Evolutionary conservation across 2,888 invertebrate genomes (phyloP).

Genomic region (Brenthis daphne): DNA sequence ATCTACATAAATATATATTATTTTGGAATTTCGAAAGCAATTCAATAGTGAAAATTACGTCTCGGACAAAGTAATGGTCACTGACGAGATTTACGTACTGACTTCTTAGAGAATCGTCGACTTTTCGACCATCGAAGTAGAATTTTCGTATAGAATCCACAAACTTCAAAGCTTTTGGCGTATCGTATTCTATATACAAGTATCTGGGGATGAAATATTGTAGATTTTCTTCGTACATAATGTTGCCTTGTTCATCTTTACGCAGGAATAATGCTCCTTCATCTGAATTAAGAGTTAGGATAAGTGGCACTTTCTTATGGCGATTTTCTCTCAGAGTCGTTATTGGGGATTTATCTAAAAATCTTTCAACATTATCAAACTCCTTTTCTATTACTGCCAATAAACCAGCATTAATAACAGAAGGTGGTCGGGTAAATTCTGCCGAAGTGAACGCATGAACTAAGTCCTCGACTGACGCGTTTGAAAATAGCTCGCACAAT

Average conservation of each 20-base stretch:
- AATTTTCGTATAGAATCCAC: conserved; percentile 49
- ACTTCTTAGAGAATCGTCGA: conserved; percentile 44
- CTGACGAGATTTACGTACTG: conserved; percentile 58
- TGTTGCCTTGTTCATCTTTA: conserved; percentile 50
- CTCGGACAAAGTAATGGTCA: conserved; percentile 58
- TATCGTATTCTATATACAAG: conserved; percentile 45
- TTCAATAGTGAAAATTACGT: conserved; percentile 54
- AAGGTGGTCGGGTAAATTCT: conserved; percentile 50
- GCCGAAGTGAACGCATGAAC: conserved; percentile 52
- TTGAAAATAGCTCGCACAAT: conserved; percentile 54
- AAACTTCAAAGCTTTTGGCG: conserved; percentile 43
- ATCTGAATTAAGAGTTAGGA: conserved; percentile 55
- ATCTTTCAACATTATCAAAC: conserved; percentile 56
- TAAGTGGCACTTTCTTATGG: conserved; percentile 56
- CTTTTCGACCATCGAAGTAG: conserved; percentile 54
- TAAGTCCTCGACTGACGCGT: conserved; percentile 57
- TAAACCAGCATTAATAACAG: conserved; percentile 53
- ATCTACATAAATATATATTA: conserved; percentile 56
- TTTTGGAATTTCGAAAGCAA: conserved; percentile 47
- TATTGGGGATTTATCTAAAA: conserved; percentile 57
- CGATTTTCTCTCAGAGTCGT: conserved; percentile 50
- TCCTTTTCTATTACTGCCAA: conserved; percentile 62
- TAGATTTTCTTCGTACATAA: conserved; percentile 55
- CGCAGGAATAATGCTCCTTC: conserved; percentile 63
- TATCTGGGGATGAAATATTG: conserved; percentile 58